Conservation (phyloP, 2,113 vertebrate species). For the Dipodomys merriami region DNA sequence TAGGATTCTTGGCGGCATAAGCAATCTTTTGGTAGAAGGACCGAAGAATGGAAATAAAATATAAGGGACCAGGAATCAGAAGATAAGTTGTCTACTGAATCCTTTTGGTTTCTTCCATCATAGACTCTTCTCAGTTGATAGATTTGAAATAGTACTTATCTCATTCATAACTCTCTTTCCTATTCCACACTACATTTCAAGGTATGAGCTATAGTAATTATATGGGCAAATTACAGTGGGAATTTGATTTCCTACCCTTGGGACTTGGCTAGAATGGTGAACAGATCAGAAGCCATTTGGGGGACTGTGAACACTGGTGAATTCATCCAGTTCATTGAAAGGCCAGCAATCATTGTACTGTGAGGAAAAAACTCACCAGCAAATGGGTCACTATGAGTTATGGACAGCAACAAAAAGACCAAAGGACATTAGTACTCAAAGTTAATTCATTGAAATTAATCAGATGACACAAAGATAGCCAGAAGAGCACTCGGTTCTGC, state of each 20-base stretch:
- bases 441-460: slow-evolving; percentile 20
- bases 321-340: slow-evolving; percentile 10
- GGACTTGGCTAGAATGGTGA: neutral
- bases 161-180: neutral
- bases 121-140: neutral
- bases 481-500: neutral
- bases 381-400: neutral
- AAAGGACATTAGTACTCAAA: slow-evolving; percentile 26
- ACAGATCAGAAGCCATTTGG: neutral
- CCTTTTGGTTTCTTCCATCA: neutral
- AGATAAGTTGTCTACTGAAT: neutral
- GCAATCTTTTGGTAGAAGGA: neutral
- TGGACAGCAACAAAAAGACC: neutral
- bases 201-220: neutral
- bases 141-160: neutral
- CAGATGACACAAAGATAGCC: neutral
- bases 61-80: neutral
- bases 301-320: neutral
- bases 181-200: neutral
- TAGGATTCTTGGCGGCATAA: too few relatives aligned
- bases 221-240: neutral
- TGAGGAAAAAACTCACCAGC: slow-evolving; percentile 38
- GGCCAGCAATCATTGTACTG: neutral
- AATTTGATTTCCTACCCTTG: neutral
- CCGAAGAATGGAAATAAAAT: neutral